Conservation (phyloP, 2,888 invertebrate species). For the Phalera bucephala region DNA sequence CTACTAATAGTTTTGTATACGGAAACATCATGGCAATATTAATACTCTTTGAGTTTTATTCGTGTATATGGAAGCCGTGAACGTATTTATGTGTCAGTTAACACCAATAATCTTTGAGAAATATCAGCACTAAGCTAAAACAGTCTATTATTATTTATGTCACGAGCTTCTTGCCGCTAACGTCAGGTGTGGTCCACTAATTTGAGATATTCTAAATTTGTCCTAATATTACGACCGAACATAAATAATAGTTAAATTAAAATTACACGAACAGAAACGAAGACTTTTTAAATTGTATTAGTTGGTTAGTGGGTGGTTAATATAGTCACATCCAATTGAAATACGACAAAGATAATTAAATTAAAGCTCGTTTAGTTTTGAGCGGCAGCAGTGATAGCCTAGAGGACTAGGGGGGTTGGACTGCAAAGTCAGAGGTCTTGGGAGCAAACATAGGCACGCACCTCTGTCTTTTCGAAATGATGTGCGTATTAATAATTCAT, state of each 20-base stretch:
- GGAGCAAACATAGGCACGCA: too few species aligned
- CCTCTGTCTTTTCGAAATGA: too few species aligned
- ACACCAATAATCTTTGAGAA: conserved; percentile 58
- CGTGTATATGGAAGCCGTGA: conserved; percentile 41
- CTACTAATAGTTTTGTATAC: conserved; percentile 73
- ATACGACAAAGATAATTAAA: neutral
- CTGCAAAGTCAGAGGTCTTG: too few species aligned
- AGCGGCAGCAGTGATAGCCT: too few species aligned
- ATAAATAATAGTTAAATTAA: conserved; percentile 16
- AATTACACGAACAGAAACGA: neutral
- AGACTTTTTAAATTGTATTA: conserved; percentile 2
- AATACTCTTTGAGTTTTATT: conserved; percentile 50
- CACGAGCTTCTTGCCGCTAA: conserved; percentile 21
- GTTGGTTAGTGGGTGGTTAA: neutral
- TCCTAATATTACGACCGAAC: conserved; percentile 12
- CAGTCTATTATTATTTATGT: conserved; percentile 55
- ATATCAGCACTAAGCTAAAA: conserved; percentile 64
- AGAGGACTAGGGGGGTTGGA: too few species aligned
- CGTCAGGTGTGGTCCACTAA: conserved; percentile 57
- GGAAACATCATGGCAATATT: conserved; percentile 67
- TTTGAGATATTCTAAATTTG: conserved; percentile 22
- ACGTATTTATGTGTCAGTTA: conserved; percentile 75
- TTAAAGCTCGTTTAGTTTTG: too few species aligned
- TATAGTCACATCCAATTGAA: neutral
- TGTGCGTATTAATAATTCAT: too few species aligned